These are phyloP conservation scores for Zaprionus nigranus DNA, from an alignment of 1,140 invertebrate genomes.

Conservation along the genomic window DNA sequence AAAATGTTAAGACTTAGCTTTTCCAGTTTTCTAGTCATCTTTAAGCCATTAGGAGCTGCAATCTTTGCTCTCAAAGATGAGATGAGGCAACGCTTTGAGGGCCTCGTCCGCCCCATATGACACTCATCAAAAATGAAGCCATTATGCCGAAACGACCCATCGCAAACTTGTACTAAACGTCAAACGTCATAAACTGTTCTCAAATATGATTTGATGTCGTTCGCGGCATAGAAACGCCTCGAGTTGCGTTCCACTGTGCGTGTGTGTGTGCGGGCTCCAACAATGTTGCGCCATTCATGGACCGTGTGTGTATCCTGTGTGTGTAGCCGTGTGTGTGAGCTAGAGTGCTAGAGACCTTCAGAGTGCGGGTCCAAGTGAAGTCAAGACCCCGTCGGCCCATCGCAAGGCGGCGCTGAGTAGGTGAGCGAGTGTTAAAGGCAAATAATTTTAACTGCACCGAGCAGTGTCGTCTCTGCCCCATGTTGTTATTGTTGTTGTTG, in stretches of 20 bases:
- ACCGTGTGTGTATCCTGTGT: neutral
- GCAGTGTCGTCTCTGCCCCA: slow-evolving; percentile 26
- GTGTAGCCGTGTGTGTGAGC: neutral
- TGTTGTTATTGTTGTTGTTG: slow-evolving; percentile 34
- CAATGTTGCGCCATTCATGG: slow-evolving; percentile 49
- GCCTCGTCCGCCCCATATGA: neutral
- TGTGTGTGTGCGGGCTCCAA: slow-evolving; percentile 7
- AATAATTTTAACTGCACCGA: slow-evolving; percentile 70
- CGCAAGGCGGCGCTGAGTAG: slow-evolving; percentile 68
- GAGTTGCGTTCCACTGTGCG: slow-evolving; percentile 13
- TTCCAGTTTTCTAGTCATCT: neutral
- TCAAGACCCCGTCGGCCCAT: slow-evolving; percentile 51
- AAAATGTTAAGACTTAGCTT: neutral
- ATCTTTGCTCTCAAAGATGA: neutral
- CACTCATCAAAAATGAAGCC: slow-evolving; percentile 41
- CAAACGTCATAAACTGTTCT: slow-evolving; percentile 40
- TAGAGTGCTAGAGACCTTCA: slow-evolving; percentile 9
- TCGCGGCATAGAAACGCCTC: slow-evolving; percentile 37
- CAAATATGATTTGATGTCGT: slow-evolving; percentile 54
- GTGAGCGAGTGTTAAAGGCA: slow-evolving; percentile 79
- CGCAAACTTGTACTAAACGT: slow-evolving; percentile 27
- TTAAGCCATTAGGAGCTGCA: neutral
- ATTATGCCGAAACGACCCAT: slow-evolving; percentile 32
- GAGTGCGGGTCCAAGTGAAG: slow-evolving; percentile 1
- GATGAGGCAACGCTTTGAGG: slow-evolving; percentile 1